Evolutionary conservation across 30 jellyfish, hydroid and myxozoan species (phyloP), one percentile per base, ranked within the genome.

Genomic region (Aurelia aurita complex sp. Pacific): DNA sequence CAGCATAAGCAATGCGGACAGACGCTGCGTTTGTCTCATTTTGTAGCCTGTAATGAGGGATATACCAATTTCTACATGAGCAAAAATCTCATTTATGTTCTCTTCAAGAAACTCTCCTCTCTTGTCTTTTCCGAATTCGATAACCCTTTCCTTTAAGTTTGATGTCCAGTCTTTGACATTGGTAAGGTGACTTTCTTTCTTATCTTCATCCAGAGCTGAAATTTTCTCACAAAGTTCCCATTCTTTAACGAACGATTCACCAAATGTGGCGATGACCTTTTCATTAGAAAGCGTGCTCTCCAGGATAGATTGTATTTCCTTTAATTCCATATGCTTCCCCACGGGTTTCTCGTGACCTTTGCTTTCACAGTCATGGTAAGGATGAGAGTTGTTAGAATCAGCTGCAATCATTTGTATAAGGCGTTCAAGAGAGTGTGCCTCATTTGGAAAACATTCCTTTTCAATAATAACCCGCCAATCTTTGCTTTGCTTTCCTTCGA

Each of bases 11-110:
- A 62, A 10, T 4, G 40, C 4, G 46, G 88, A 62, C 38, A 77
- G 43, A 23, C 66, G 64, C 17, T 77, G 88, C 6, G 79, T 61
- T 10, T 77, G 43, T 23, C 88, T 32, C 57, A 75, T 15, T 53
- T 75, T 60, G 52, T 17, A 75, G 32, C 74, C 85, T n/a, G 73
- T 53, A 5, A 75, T 53, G 55, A 53, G 50, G 9, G 73, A 53
- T 23, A 75, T 34, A 50, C 74, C 85, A 12, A 75, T 55, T 33
- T 75, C 74, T 11, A 75, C 59, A 17, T 75, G 74, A 16, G 54
- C 75, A 16, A 75, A 60, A 18, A 55, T 75, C 57, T 75, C 74
- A 17, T 38, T 71, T 9, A 71, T 14, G 65, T 71, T 71, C 8
- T 36, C 81, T 10, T 11, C 17, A 5, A 71, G 81, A 43, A 71